Conservation (phyloP, 37 sponge, comb jelly and placozoan species). For the Beroe ovata region DNA sequence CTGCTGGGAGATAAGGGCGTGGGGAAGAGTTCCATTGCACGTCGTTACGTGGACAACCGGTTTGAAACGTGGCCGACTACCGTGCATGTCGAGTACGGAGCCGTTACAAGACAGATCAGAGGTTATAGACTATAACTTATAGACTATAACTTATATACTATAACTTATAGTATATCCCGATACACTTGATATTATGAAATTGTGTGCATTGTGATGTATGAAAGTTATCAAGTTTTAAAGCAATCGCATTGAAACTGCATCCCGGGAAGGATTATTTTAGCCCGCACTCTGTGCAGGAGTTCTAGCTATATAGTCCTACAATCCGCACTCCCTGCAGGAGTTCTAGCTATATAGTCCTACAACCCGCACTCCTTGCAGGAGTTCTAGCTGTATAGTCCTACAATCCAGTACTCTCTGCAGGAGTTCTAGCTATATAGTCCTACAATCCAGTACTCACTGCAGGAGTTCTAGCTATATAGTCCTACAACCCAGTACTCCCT, state of each 20-base stretch:
- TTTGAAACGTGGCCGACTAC: constrained; percentile 52
- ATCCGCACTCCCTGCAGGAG: no score
- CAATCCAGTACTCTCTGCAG: not conserved
- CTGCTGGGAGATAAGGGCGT: constrained; percentile 56
- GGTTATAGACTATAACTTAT: no score
- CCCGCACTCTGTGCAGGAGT: no score
- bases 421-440: not conserved
- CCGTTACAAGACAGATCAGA: not conserved
- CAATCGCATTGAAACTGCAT: no score
- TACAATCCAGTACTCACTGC: not conserved
- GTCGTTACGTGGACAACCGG: constrained; percentile 4
- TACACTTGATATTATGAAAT: no score
- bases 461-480: not conserved
- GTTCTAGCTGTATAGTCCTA: not conserved
- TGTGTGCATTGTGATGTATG: no score
- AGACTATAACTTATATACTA: no score
- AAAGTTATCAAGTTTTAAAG: no score
- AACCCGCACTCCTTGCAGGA: not conserved
- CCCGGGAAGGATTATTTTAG: no score
- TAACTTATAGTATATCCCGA: no score
- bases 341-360: not conserved
- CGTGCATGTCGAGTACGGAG: not conserved
- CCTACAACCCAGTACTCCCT: not conserved
- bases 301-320: no score
- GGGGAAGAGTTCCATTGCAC: constrained; percentile 54